phyloP scores from a whole-genome alignment of 1,140 invertebrate genomes.

The Scaptomyza pallida region DNA sequence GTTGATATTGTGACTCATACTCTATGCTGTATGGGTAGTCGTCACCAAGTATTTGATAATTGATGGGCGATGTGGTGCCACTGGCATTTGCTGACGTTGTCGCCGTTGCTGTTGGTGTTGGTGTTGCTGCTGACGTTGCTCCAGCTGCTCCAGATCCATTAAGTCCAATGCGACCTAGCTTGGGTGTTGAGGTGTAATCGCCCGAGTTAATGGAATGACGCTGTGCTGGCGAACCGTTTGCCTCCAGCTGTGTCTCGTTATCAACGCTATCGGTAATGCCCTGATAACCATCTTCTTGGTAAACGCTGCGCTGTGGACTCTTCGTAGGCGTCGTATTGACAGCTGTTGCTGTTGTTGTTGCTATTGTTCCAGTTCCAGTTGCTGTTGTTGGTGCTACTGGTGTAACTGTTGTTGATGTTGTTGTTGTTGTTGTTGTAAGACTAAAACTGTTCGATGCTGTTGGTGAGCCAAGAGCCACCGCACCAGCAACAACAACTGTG shows the following conservation, averaged over 20 bases:
- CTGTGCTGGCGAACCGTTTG: slow-evolving; percentile 61
- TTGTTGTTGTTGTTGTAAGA: slow-evolving; percentile 27
- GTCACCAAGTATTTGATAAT: slow-evolving; percentile 70
- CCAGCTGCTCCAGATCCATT: slow-evolving; percentile 1
- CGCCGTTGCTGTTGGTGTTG: background rate
- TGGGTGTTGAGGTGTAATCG: slow-evolving; percentile 77
- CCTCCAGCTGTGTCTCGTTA: slow-evolving; percentile 49
- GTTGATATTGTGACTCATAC: slow-evolving; percentile 68
- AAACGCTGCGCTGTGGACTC: slow-evolving; percentile 66
- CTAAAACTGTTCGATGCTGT: slow-evolving; percentile 44
- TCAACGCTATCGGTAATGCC: slow-evolving; percentile 48
- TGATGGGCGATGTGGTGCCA: slow-evolving; percentile 72
- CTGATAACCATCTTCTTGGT: slow-evolving; percentile 76
- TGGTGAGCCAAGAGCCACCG: slow-evolving; percentile 50
- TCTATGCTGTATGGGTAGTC: slow-evolving; percentile 69
- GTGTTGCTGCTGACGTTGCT: slow-evolving; percentile 3
- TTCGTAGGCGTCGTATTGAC: slow-evolving; percentile 58
- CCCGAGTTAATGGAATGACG: slow-evolving; percentile 76
- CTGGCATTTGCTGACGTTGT: slow-evolving; percentile 43
- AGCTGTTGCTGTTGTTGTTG: slow-evolving; percentile 13
- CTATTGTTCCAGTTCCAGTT: slow-evolving; percentile 7
- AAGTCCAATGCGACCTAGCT: slow-evolving; percentile 59
- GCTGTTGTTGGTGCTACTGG: slow-evolving; percentile 2
- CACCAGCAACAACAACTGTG: slow-evolving; percentile 46
- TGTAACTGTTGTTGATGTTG: slow-evolving; percentile 4